Evolutionary conservation across 1,140 invertebrate species (phyloP).

Genomic region (Drosophila ananassae): DNA sequence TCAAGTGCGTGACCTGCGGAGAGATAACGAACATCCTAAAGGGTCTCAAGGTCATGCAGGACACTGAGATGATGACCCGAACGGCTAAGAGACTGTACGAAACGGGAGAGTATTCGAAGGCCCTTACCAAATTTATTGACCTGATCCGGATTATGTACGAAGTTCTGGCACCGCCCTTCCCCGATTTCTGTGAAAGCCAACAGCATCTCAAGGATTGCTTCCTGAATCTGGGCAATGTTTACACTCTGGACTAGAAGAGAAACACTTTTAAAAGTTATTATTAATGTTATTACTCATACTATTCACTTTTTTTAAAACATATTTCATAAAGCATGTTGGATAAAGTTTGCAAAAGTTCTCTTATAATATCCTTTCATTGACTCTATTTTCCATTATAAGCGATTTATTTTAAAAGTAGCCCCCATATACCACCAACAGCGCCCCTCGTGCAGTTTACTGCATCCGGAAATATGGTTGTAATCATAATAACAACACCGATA

Average conservation of each 20-base stretch:
- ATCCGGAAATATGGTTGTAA: constrained; percentile 46
- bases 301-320: background rate
- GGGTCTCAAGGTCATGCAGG: constrained; percentile 90
- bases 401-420: background rate
- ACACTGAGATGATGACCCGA: constrained; percentile 89
- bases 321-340: background rate
- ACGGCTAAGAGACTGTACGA: constrained; percentile 88
- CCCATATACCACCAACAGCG: constrained; percentile 24
- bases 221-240: constrained; percentile 88
- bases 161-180: constrained; percentile 90
- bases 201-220: constrained; percentile 91
- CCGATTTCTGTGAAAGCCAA: constrained; percentile 92
- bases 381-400: background rate
- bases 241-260: constrained; percentile 60
- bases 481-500: constrained; percentile 66
- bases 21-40: constrained; percentile 90
- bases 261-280: background rate
- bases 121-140: constrained; percentile 88
- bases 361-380: background rate
- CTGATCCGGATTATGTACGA: constrained; percentile 89
- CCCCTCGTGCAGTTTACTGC: constrained; percentile 48
- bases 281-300: background rate
- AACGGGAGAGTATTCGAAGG: constrained; percentile 86
- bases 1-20: constrained; percentile 88
- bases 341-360: background rate